phyloP scores from a whole-genome alignment of 2,888 invertebrate genomes.

The Erpobdella octoculata region DNA sequence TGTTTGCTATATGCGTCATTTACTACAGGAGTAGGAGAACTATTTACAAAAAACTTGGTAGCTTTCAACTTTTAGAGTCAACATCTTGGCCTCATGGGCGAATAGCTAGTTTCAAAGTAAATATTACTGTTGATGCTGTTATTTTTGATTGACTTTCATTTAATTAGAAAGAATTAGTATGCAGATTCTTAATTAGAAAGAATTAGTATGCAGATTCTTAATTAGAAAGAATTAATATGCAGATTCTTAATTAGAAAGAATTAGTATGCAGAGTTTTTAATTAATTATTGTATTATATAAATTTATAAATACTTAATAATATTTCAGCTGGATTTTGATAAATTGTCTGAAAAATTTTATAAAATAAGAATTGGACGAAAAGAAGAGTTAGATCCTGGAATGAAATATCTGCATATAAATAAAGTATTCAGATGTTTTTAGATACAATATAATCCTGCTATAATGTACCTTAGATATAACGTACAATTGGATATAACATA shows the following conservation, averaged over 20 bases:
- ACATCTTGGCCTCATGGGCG: background rate
- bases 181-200: background rate
- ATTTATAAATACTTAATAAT: background rate
- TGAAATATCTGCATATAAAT: background rate
- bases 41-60: background rate
- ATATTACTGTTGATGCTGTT: background rate
- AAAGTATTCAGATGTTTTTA: background rate
- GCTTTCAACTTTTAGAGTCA: background rate
- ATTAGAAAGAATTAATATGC: background rate
- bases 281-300: background rate
- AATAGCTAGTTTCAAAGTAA: background rate
- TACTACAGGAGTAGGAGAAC: no score
- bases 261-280: background rate
- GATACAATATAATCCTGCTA: background rate
- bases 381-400: background rate
- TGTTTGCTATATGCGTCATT: no score
- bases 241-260: background rate
- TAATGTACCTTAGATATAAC: no score
- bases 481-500: no score
- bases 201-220: background rate
- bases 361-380: background rate
- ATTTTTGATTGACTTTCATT: no score
- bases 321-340: background rate
- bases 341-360: background rate
- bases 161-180: background rate